Conservation (phyloP, 2,113 vertebrate genomes). For the Trichechus manatus region DNA sequence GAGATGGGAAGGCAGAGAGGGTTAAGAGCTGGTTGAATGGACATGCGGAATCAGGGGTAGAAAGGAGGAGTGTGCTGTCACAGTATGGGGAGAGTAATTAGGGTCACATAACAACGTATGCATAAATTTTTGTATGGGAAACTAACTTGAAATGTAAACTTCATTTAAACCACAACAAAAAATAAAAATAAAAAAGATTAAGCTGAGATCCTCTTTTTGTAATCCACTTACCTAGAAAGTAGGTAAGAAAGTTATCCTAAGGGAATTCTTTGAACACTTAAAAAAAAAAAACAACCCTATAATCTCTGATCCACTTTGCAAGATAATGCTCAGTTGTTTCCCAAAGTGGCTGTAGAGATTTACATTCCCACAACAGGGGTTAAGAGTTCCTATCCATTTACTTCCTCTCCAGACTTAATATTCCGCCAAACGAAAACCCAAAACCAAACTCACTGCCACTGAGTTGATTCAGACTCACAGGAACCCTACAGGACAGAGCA, state of each 20-base stretch:
- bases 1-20: too few relatives aligned
- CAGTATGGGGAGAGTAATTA: too few relatives aligned
- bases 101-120: too few relatives aligned
- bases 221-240: not conserved
- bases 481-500: too few relatives aligned
- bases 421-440: not conserved
- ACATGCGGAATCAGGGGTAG: too few relatives aligned
- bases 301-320: not conserved
- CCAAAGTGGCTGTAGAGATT: not conserved
- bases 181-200: not conserved
- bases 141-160: too few relatives aligned
- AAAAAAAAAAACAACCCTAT: not conserved
- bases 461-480: too few relatives aligned
- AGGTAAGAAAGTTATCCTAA: not conserved
- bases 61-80: too few relatives aligned
- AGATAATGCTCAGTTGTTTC: constrained; percentile 31
- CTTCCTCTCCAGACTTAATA: not conserved
- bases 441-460: too few relatives aligned
- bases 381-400: not conserved
- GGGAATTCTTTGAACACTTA: not conserved
- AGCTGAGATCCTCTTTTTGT: not conserved
- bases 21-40: too few relatives aligned
- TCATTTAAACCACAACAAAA: too few relatives aligned
- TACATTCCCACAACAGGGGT: not conserved
- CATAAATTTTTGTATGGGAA: too few relatives aligned